phyloP scores from a whole-genome alignment of 2,113 vertebrate genomes.

The Pachycephala philippinensis region DNA sequence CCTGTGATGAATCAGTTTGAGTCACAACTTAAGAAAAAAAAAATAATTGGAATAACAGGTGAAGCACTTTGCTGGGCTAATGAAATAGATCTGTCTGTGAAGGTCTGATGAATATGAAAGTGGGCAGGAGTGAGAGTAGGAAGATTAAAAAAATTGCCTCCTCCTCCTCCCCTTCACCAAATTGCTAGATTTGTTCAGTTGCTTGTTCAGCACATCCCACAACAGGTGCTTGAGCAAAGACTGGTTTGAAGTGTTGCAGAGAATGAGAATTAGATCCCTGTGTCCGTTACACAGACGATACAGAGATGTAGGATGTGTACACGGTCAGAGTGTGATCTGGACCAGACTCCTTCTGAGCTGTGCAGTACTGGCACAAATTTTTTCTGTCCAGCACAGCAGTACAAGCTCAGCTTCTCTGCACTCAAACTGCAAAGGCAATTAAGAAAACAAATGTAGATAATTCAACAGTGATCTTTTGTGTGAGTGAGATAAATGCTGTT shows the following conservation, averaged over 20 bases:
- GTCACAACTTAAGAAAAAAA: background rate
- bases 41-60: background rate
- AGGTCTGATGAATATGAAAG: background rate
- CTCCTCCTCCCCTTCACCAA: background rate
- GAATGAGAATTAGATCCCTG: background rate
- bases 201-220: background rate
- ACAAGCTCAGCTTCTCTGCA: background rate
- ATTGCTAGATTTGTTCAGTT: background rate
- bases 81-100: background rate
- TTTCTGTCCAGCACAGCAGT: background rate
- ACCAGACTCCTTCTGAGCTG: background rate
- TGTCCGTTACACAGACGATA: background rate
- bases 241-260: background rate
- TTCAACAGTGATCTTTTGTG: background rate
- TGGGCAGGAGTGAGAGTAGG: background rate
- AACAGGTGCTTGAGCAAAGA: background rate
- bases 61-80: background rate
- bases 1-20: background rate
- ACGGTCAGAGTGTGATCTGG: background rate
- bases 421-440: background rate
- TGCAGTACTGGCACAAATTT: background rate
- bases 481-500: background rate
- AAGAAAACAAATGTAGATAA: background rate
- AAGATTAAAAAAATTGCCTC: background rate
- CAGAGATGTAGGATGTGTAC: background rate